These are phyloP conservation scores for Anser cygnoides DNA, from an alignment of 2,113 vertebrate genomes.

Conservation along the genomic window DNA sequence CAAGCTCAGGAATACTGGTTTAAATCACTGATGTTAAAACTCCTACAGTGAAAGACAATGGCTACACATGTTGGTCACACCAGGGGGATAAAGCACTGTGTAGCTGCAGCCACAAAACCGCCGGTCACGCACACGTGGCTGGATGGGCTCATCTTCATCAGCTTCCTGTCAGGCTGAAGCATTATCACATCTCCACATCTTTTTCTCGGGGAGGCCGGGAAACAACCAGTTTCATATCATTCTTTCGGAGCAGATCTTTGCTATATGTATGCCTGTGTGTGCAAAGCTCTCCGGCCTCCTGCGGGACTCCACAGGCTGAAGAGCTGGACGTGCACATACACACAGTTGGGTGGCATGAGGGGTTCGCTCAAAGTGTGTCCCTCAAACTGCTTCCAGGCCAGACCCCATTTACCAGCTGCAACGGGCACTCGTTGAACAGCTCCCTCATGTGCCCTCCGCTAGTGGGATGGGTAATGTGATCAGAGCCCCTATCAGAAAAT, in stretches of 20 bases:
- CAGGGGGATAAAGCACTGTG: accelerated
- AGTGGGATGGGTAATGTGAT: not conserved
- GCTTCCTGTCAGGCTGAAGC: not conserved
- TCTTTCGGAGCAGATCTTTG: not conserved
- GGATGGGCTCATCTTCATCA: accelerated
- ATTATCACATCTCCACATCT: accelerated
- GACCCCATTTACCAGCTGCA: accelerated
- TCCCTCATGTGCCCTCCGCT: accelerated
- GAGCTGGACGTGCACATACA: not conserved
- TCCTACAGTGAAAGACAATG: not conserved
- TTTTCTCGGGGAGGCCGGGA: not conserved
- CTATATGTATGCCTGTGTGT: not conserved
- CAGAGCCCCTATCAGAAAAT: not conserved
- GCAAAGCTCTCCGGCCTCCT: not conserved
- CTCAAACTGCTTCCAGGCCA: not conserved
- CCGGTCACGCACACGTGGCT: not conserved
- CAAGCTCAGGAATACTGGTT: not conserved
- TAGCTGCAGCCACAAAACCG: no score
- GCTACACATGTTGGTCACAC: no score
- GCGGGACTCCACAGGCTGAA: not conserved
- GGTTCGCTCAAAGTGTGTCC: not conserved
- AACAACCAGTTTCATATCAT: accelerated
- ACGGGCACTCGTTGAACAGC: accelerated
- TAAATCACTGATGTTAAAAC: accelerated
- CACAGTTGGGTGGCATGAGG: not conserved